These are phyloP conservation scores for Phengaris arion DNA, from an alignment of 2,888 invertebrate species.

Conservation along the genomic window DNA sequence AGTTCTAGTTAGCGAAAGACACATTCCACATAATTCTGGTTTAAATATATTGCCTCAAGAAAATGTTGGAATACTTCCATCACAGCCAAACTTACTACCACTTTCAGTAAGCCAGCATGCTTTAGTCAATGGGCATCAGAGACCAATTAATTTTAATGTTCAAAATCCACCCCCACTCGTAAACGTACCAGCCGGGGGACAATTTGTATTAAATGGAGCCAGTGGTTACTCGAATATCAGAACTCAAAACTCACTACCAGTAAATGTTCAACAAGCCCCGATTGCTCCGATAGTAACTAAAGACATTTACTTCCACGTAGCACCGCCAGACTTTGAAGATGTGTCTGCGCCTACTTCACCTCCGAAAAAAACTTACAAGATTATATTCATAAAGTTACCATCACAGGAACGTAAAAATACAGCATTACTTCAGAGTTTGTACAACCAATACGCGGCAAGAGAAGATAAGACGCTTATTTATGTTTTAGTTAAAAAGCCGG, in stretches of 20 bases:
- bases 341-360: conserved; percentile 67
- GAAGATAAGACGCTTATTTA: conserved; percentile 86
- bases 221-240: neutral
- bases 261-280: neutral
- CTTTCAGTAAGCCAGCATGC: neutral
- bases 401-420: conserved; percentile 75
- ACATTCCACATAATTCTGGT: neutral
- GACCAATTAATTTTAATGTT: neutral
- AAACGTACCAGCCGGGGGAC: neutral
- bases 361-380: conserved; percentile 84
- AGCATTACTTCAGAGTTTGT: conserved; percentile 64
- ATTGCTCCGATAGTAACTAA: conserved; percentile 78
- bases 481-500: conserved; percentile 85
- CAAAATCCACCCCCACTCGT: neutral
- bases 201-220: neutral
- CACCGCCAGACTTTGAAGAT: conserved; percentile 84
- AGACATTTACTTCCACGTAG: conserved; percentile 87
- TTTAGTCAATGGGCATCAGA: neutral
- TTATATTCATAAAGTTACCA: conserved; percentile 88
- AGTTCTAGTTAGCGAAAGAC: neutral
- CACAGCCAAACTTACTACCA: neutral
- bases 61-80: neutral
- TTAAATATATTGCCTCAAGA: neutral
- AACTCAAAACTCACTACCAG: neutral
- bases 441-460: conserved; percentile 74